Evolutionary conservation across 2,888 invertebrate species (phyloP).

Genomic region (Microplitis deprimator): DNA sequence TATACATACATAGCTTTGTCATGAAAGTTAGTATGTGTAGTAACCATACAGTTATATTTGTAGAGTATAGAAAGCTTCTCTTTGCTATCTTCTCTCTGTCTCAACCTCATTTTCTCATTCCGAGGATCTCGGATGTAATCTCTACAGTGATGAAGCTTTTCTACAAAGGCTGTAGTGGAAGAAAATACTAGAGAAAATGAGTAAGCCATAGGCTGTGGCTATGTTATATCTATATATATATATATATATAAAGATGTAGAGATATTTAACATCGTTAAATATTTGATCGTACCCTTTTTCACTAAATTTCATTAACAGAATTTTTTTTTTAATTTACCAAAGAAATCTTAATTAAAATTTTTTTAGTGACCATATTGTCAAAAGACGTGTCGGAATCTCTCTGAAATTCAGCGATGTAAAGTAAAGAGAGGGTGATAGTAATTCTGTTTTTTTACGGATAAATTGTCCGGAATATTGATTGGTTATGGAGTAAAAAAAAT

Average conservation of each 20-base stretch:
- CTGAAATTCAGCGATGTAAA: no score
- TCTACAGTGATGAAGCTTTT: slow-evolving; percentile 26
- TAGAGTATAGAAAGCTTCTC: neutral
- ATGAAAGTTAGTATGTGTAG: neutral
- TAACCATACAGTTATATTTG: neutral
- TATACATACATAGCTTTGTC: neutral
- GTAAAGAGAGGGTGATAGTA: no score
- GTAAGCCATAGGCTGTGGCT: neutral
- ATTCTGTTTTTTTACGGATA: no score
- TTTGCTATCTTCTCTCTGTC: slow-evolving; percentile 12
- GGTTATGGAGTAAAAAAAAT: neutral
- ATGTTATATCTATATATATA: neutral
- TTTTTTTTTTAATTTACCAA: neutral
- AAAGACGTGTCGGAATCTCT: no score
- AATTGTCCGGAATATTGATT: no score
- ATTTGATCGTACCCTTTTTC: slow-evolving; percentile 11
- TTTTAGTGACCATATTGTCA: neutral
- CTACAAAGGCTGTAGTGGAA: slow-evolving; percentile 8
- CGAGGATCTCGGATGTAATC: slow-evolving; percentile 34
- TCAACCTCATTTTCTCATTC: slow-evolving; percentile 28
- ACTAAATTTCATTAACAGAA: neutral
- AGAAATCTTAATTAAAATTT: neutral
- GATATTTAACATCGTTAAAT: slow-evolving; percentile 46
- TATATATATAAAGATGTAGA: slow-evolving; percentile 47
- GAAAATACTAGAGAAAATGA: neutral